Evolutionary conservation across 2,113 vertebrate genomes (phyloP).

Genomic region (Ictalurus punctatus): DNA sequence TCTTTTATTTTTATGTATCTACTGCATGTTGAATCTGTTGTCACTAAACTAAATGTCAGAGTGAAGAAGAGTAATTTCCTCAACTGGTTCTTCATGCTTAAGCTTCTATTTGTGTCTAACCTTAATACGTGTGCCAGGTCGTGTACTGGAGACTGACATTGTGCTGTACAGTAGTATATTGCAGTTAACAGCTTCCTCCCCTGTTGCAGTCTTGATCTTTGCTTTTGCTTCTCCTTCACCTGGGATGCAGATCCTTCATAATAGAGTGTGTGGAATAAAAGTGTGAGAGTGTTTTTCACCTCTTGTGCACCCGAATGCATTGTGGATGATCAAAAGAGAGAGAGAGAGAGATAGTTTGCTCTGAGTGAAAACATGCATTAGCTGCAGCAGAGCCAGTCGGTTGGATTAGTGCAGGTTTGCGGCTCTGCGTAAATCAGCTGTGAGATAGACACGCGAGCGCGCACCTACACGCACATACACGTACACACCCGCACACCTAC

Average conservation of each 20-base stretch:
- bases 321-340: neutral
- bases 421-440: conserved; percentile 29
- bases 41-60: neutral
- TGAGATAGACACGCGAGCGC: neutral
- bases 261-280: neutral
- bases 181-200: neutral
- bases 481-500: neutral
- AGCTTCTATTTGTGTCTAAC: neutral
- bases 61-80: neutral
- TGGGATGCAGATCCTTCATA: neutral
- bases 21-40: neutral
- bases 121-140: neutral
- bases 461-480: neutral
- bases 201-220: neutral
- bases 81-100: neutral
- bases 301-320: neutral
- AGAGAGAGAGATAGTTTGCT: neutral
- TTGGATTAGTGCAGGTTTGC: conserved; percentile 24
- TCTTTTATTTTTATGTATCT: too few relatives aligned
- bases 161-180: too few relatives aligned
- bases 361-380: neutral
- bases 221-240: neutral
- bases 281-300: neutral
- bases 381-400: conserved; percentile 1
- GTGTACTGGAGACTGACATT: neutral